Evolutionary conservation across 2,113 vertebrate genomes (phyloP).

Genomic region (Machaerirhynchus nigripectus): DNA sequence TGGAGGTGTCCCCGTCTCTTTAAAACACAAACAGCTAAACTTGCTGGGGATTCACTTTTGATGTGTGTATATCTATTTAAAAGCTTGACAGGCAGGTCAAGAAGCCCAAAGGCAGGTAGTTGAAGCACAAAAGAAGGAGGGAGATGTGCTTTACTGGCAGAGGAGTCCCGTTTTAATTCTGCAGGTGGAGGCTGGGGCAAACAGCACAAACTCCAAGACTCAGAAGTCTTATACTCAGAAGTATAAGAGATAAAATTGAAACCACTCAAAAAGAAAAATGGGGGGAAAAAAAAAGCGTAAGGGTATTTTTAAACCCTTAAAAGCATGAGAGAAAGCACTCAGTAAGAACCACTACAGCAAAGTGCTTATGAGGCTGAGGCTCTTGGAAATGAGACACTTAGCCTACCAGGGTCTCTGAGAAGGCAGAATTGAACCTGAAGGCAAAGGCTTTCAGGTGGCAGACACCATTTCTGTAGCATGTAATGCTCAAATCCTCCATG

Average conservation of each 20-base stretch:
- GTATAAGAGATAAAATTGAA: not conserved
- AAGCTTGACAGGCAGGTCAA: not conserved
- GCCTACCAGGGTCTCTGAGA: not conserved
- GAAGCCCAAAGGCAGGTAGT: not conserved
- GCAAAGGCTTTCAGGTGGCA: not conserved
- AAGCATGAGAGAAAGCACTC: not conserved
- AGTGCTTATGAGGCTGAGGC: not conserved
- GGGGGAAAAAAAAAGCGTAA: accelerated
- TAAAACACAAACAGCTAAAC: not conserved
- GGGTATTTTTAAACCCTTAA: not conserved
- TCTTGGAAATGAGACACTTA: not conserved
- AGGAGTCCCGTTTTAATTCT: not conserved
- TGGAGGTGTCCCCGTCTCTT: not conserved
- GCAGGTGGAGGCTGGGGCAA: not conserved
- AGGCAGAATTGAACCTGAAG: not conserved
- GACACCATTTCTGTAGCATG: not conserved
- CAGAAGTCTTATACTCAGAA: not conserved
- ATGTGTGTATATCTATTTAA: not conserved
- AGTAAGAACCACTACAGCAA: not conserved
- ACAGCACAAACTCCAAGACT: not conserved
- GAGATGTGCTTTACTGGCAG: not conserved
- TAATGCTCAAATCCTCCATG: not conserved
- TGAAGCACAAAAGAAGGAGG: not conserved
- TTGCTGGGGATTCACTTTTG: not conserved
- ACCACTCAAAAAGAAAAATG: not conserved